Evolutionary conservation across 1,140 invertebrate species (phyloP).

Genomic region (Drosophila asahinai): DNA sequence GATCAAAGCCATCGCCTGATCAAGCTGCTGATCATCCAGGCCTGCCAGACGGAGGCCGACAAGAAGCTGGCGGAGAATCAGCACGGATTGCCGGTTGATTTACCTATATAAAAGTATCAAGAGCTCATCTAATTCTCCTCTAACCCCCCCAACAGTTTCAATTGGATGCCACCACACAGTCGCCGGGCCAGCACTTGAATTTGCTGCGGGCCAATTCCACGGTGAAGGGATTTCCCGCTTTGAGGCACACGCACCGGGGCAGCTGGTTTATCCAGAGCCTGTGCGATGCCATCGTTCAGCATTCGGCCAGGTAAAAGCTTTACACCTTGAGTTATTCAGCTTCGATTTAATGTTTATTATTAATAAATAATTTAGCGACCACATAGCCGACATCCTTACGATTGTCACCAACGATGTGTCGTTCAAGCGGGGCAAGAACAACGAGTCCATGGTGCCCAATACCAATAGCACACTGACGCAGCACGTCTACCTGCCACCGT

Average conservation of each 20-base stretch:
- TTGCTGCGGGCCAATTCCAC: slow-evolving; percentile 77
- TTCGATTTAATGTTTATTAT: not conserved
- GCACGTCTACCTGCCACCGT: slow-evolving; percentile 81
- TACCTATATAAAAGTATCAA: not conserved
- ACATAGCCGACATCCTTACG: slow-evolving; percentile 75
- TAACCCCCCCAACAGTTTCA: slow-evolving; percentile 20
- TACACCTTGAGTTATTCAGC: no score
- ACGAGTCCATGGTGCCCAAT: slow-evolving; percentile 66
- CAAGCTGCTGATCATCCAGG: slow-evolving; percentile 79
- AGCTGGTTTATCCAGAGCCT: slow-evolving; percentile 82
- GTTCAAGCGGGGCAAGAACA: slow-evolving; percentile 53
- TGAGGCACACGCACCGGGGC: slow-evolving; percentile 70
- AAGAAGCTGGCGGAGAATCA: not conserved
- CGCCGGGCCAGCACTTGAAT: slow-evolving; percentile 54
- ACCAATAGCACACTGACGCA: slow-evolving; percentile 38
- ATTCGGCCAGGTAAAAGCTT: slow-evolving; percentile 49
- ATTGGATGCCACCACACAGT: slow-evolving; percentile 40
- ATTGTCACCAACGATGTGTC: slow-evolving; percentile 55
- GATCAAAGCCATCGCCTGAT: slow-evolving; percentile 49
- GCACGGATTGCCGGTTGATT: slow-evolving; percentile 18
- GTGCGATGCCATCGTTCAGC: slow-evolving; percentile 51
- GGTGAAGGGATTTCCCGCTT: slow-evolving; percentile 63
- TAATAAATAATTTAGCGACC: slow-evolving; percentile 32
- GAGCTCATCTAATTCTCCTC: not conserved
- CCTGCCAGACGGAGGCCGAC: slow-evolving; percentile 63